Evolutionary conservation across 2,888 invertebrate species (phyloP).

Genomic region (Ypsolopha scabrella): DNA sequence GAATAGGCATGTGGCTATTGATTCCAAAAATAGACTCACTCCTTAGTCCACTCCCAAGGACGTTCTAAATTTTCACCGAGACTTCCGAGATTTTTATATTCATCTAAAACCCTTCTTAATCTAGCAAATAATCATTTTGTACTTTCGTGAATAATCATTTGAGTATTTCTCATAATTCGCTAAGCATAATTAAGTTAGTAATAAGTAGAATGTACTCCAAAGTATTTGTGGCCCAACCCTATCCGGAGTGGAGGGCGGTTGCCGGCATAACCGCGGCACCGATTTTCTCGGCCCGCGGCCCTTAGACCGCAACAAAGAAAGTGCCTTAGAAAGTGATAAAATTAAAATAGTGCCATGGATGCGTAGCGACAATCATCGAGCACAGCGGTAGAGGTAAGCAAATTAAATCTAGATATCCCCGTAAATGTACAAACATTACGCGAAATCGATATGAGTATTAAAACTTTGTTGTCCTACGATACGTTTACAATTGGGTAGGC

Average conservation of each 20-base stretch:
- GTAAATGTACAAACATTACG: background rate
- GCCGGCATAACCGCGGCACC: background rate
- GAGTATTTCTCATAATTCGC: no score
- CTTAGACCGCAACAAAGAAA: conserved; percentile 17
- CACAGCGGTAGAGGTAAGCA: background rate
- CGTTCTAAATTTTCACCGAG: no score
- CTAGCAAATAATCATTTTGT: no score
- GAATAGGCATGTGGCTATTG: conserved; percentile 7
- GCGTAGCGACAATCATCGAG: conserved; percentile 1
- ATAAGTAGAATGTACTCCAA: no score
- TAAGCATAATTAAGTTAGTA: no score
- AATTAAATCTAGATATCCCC: background rate
- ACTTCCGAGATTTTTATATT: no score
- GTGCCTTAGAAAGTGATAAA: conserved; percentile 27
- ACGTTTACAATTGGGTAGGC: no score
- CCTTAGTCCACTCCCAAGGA: no score
- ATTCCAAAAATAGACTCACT: background rate
- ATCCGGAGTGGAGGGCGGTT: background rate
- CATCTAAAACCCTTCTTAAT: no score
- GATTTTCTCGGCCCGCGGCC: conserved; percentile 1
- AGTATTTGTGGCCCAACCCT: background rate
- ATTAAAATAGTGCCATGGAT: conserved; percentile 12
- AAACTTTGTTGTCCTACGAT: no score
- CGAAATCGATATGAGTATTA: background rate
- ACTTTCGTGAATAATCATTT: no score